Base-by-base conservation (phyloP, 2,113 vertebrate species). In the Phaethon lepturus region DNA sequence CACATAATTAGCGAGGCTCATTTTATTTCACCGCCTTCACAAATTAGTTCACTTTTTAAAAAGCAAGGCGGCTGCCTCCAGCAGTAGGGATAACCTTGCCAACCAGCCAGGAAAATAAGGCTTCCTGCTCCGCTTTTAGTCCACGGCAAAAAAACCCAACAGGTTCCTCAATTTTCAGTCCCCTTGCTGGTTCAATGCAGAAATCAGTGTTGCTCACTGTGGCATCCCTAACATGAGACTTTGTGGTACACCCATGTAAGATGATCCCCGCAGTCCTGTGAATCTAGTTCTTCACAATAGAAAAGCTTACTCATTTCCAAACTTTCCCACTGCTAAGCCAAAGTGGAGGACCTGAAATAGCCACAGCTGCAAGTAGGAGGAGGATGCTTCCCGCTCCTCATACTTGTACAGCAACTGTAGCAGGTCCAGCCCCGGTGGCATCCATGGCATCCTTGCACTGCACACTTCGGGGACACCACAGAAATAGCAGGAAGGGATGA, bases 231-330 rank as follows among this genome's bases (percentile, higher is more conserved):
- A 40, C 11, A 5, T 2, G 11, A 73, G 49, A 45, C 10, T 71
- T 26, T 40, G 67, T 2, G 3, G n/a, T 22, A n/a, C 29, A 67
- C 11, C 24, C 26, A 11, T 2, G 14, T 33, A 53, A 66, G 38
- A 47, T 2, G 1, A 50, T 14, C 47, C 59, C 5, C 0, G 0
- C 4, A 44, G 35, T 31, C 24, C 17, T 2, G 1, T 23, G 10
- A 45, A 84, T 38, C 18, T 23, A 40, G 47, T 5, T 71, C 52
- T 58, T 29, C 6, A 4, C 40, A 44, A 22, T 26, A 88, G 38
- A 77, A 59, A 64, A 63, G 23, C 9, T 47, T 69, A 40, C 18
- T 75, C 7, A 2, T 38, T 72, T 78, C 68, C 78, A 56, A 64
- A 72, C 24, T 47, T 91, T 33, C 17, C 52, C 42, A 11, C 13